Base-by-base conservation (phyloP, 2,113 vertebrate genomes). In the Felis catus region DNA sequence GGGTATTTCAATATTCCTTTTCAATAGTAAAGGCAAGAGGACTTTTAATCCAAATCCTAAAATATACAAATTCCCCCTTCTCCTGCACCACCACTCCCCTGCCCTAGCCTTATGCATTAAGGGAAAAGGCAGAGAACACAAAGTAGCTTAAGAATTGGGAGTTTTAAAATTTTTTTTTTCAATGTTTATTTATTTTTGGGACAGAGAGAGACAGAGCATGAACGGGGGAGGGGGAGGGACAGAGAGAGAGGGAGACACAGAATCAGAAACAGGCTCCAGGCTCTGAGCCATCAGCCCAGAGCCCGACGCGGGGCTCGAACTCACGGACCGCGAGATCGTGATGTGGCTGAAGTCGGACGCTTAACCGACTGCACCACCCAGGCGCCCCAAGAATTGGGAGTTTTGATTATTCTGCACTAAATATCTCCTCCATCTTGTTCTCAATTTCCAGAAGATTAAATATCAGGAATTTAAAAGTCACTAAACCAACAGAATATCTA, bases 381-480 rank as follows among this genome's bases (percentile, higher is more conserved):
- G 36, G 36, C 36, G 36, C 36, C 36, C 36, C 36, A 65, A 9
- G 66, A 79, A 19, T 15, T 82, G 5, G 5, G 31, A 5, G 3
- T 48, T 86, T 73, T 76, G 19, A 84, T 90, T n/a, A 89, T 27
- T 94, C 45, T 70, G n/a, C 7, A 80, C 53, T n/a, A 65, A 71
- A 33, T 55, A 19, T 78, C 63, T 81, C 53, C 63, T 81, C 53
- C n/a, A 29, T 70, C 31, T 3, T 89, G 25, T 51, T 90, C 65
- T 92, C 41, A 85, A 61, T 95, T 93, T 94, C 91, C 41, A 91
- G 29, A 81, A 90, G 71, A 88, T 53, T 63, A 91, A 91, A 4
- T 94, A 66, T 29, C n/a, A 89, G 51, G 36, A 88, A 76, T 93
- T 93, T 84, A 93, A 95, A 95, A 89, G 36, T 27, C 41, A 95